phyloP scores from a whole-genome alignment of 2,888 invertebrate genomes.

The Marasmarcha lunaedactyla region DNA sequence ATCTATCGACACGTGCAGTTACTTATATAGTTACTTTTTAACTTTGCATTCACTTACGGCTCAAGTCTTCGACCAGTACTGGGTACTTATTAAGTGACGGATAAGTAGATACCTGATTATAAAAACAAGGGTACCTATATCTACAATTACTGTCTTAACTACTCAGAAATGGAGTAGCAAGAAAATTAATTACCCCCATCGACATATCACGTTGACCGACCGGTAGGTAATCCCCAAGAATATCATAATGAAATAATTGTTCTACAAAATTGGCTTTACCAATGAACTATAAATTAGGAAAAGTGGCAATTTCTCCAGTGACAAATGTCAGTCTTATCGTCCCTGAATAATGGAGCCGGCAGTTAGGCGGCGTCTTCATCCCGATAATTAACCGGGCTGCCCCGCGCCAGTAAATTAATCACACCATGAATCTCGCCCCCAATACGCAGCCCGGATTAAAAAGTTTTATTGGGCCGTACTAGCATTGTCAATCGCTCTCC shows the following conservation, averaged over 20 bases:
- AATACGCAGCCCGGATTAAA: conserved; percentile 60
- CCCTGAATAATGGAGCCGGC: conserved; percentile 64
- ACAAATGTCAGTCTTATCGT: conserved; percentile 62
- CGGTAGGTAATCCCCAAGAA: background rate
- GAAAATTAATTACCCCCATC: background rate
- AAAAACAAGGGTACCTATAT: conserved; percentile 9
- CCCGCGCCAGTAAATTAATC: conserved; percentile 57
- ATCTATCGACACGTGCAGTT: too few species aligned
- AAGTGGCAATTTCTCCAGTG: conserved; percentile 57
- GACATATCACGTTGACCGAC: background rate
- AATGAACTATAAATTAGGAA: conserved; percentile 57
- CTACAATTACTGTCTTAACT: too few species aligned
- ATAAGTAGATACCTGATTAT: conserved; percentile 8
- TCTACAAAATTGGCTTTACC: conserved; percentile 30
- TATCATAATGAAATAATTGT: background rate
- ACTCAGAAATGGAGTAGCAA: background rate
- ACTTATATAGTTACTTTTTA: too few species aligned
- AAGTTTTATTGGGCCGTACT: conserved; percentile 63
- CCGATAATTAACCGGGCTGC: conserved; percentile 53
- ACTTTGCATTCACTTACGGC: too few species aligned
- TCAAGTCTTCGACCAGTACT: too few species aligned
- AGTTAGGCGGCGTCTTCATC: conserved; percentile 67
- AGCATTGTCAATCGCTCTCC: conserved; percentile 29
- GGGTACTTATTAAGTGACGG: background rate
- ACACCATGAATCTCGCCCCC: conserved; percentile 67